Base-by-base conservation (phyloP, 2,797 vertebrate genomes). In the Pelochelys cantorii region DNA sequence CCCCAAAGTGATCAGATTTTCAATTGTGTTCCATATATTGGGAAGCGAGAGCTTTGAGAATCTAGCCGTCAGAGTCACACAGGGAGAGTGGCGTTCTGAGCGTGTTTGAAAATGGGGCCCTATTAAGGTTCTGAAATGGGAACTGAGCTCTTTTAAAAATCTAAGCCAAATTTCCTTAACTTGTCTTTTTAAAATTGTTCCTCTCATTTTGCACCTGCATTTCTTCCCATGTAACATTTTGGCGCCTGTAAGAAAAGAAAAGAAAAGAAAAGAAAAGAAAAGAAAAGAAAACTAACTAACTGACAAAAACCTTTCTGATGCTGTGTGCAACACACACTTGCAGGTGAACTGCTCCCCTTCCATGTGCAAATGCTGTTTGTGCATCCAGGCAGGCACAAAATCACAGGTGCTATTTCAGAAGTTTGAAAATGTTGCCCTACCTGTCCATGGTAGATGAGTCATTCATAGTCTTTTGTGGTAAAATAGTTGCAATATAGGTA, bases 161-260 rank as follows among this genome's bases (percentile, higher is more conserved):
- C 0, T 1, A 48, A 25, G 42, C 25, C 56, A 18, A 74, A 54
- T 79, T 60, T 80, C 71, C 25, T 75, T 75, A 48, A 60, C 77
- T 60, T 65, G 13, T 20, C 34, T 53, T 79, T 12, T 42, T 75
- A 48, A 42, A 90, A 80, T 18, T 3, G 5, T 74, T 79, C 54
- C 87, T 57, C 5, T 12, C n/a, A 0, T 83, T 94, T 90, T 56
- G 37, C 79, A 22, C 68, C 68, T 83, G 56, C 71, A 18, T 31
- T 74, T 59, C 92, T 80, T 31, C 80, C 81, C 52, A 68, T 59
- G 78, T 68, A 79, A 82, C 86, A 62, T 78, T 17, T 59, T 10
- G 2, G 55, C 83, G 29, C 20, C 78, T 68, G n/a, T 1, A 55
- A 54, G 7, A 48, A 48, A 48, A 8, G 7, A 48, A 48, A 37